Evolutionary conservation across 2,888 invertebrate species (phyloP).

Genomic region (Trachelus iudaicus): DNA sequence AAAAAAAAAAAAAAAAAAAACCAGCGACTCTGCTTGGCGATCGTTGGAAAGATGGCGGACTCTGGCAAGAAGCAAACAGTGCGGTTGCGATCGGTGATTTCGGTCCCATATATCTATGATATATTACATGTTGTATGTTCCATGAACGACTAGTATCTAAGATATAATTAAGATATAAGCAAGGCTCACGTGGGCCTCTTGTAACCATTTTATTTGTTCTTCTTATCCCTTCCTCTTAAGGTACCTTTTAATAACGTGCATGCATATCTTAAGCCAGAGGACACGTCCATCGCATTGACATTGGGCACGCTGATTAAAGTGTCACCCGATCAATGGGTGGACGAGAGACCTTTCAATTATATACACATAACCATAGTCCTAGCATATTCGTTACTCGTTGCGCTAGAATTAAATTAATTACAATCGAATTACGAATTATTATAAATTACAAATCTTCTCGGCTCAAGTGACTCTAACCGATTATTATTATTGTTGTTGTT

Average conservation of each 20-base stretch:
- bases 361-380: not conserved
- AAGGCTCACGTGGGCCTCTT: conserved; percentile 56
- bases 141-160: conserved; percentile 77
- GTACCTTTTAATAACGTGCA: not conserved
- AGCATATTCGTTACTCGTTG: not conserved
- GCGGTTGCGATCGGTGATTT: conserved; percentile 75
- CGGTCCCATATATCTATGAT: conserved; percentile 99
- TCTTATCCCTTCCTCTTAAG: not conserved
- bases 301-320: not conserved
- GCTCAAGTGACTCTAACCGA: not conserved
- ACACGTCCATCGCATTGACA: no score
- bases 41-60: not conserved
- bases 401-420: not conserved
- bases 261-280: not conserved
- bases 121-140: conserved; percentile 94
- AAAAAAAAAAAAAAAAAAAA: no score
- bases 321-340: not conserved
- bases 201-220: conserved; percentile 3
- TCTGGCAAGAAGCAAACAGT: conserved; percentile 8
- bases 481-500: not conserved
- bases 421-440: not conserved
- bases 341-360: not conserved
- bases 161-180: conserved; percentile 10
- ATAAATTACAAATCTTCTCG: not conserved
- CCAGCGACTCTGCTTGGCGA: not conserved